phyloP scores from a whole-genome alignment of 2,888 invertebrate species.

The Resseliella maxima region DNA sequence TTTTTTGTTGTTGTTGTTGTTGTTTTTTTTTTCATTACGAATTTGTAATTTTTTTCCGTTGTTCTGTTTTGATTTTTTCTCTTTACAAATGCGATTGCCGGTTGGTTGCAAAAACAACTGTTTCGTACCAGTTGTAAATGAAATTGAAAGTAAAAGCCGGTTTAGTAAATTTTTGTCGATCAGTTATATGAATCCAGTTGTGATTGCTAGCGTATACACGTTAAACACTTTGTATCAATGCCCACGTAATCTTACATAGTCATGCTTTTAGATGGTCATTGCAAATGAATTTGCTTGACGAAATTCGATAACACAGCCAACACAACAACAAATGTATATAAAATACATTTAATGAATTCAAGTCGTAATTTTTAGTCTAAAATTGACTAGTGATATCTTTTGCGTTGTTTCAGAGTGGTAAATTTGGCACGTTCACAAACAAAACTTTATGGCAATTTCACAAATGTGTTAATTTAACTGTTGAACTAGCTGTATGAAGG shows the following conservation, averaged over 20 bases:
- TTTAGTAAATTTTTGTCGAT: slow-evolving; percentile 50
- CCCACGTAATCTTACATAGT: slow-evolving; percentile 45
- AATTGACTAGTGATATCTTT: background rate
- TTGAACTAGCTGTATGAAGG: background rate
- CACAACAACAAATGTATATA: background rate
- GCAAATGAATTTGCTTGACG: background rate
- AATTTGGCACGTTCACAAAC: background rate
- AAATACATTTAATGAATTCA: background rate
- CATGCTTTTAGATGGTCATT: background rate
- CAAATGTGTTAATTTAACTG: background rate
- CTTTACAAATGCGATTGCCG: background rate
- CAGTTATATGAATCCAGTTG: slow-evolving; percentile 41
- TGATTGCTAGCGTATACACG: background rate
- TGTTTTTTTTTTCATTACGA: background rate
- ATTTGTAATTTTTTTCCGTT: background rate
- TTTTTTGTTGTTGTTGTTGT: background rate
- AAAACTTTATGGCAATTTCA: background rate
- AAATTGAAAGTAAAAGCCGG: slow-evolving; percentile 53
- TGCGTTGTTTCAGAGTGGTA: background rate
- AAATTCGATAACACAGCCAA: background rate
- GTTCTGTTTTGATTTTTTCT: background rate
- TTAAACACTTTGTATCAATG: background rate
- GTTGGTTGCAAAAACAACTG: background rate
- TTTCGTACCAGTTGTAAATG: slow-evolving; percentile 1
- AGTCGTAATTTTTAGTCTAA: too few species aligned